Conservation (phyloP, 2,888 invertebrate genomes). For the Cybosia mesomella region DNA sequence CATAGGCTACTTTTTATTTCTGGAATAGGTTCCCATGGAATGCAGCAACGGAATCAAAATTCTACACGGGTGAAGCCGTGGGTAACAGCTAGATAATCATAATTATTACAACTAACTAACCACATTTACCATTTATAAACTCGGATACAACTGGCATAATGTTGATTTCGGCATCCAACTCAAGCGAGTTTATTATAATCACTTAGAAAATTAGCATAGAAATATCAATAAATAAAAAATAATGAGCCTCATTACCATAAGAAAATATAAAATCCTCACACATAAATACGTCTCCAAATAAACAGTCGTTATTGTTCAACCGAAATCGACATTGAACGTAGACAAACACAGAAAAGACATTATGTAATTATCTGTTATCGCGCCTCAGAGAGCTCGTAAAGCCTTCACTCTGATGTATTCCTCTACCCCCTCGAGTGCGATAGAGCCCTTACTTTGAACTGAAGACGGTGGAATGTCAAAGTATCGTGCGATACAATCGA, state of each 20-base stretch:
- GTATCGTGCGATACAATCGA: constrained; percentile 13
- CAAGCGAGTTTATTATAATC: no score
- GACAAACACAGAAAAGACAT: constrained; percentile 33
- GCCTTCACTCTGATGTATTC: constrained; percentile 21
- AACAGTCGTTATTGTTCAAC: background rate
- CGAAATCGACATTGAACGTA: constrained; percentile 1
- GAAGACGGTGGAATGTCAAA: constrained; percentile 10
- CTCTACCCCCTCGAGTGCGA: constrained; percentile 17
- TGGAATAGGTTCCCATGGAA: no score
- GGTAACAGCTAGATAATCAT: no score
- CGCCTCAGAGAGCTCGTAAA: constrained; percentile 33
- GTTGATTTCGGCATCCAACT: no score
- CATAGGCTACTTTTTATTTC: no score
- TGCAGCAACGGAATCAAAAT: no score
- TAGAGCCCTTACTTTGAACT: constrained; percentile 15
- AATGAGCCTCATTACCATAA: background rate
- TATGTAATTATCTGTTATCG: constrained; percentile 36
- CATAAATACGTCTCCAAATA: constrained; percentile 3
- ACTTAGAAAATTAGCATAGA: background rate
- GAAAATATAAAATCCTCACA: background rate
- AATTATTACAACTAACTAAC: no score
- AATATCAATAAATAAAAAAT: background rate
- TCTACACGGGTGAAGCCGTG: no score
- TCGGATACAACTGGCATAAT: no score
- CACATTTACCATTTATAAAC: no score